These are phyloP conservation scores for Alauda arvensis DNA, from an alignment of 2,797 vertebrate species.

Conservation along the genomic window DNA sequence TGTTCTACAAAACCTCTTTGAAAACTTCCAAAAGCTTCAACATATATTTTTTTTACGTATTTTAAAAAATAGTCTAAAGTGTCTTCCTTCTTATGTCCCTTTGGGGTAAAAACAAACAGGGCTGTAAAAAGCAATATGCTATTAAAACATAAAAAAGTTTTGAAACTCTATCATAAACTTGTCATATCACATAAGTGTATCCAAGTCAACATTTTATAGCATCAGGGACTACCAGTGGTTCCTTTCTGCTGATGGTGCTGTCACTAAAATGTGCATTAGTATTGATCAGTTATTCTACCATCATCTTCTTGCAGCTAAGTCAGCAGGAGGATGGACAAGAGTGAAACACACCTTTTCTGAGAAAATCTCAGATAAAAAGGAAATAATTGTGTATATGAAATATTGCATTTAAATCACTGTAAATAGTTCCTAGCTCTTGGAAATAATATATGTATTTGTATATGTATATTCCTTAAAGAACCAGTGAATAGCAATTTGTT, in stretches of 20 bases:
- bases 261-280: background rate
- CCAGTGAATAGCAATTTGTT: background rate
- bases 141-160: background rate
- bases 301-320: background rate
- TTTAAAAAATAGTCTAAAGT: background rate
- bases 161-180: background rate
- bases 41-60: rapidly evolving
- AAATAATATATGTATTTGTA: background rate
- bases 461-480: background rate
- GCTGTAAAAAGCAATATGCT: background rate
- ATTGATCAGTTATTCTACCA: background rate
- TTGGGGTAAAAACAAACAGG: background rate
- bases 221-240: background rate
- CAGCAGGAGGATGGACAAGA: background rate
- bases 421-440: background rate
- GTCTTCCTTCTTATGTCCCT: background rate
- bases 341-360: background rate
- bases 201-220: background rate
- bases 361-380: background rate
- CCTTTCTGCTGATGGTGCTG: background rate
- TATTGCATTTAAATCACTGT: background rate
- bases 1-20: background rate
- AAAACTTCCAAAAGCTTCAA: background rate
- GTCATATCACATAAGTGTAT: background rate
- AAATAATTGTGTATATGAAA: background rate